phyloP scores from a whole-genome alignment of 1,140 invertebrate genomes.

The Trichoplusia ni region DNA sequence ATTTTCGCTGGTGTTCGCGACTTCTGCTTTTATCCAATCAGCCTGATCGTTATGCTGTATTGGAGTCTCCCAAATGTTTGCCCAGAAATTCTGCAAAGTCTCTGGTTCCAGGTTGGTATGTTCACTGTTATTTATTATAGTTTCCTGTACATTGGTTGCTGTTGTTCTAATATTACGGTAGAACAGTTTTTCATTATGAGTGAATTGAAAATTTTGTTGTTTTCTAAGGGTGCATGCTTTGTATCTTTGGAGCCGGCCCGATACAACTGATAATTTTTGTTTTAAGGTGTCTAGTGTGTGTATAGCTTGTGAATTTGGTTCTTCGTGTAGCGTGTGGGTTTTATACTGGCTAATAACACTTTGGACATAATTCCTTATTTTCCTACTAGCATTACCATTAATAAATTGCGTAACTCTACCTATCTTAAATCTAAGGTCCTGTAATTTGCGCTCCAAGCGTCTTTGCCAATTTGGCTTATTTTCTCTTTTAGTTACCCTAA shows the following conservation, averaged over 20 bases:
- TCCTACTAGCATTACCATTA: slow-evolving; percentile 30
- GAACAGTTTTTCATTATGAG: slow-evolving; percentile 41
- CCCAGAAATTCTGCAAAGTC: slow-evolving; percentile 30
- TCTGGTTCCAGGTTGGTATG: slow-evolving; percentile 4
- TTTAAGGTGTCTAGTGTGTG: slow-evolving; percentile 46
- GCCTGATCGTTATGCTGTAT: slow-evolving; percentile 30
- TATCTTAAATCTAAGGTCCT: slow-evolving; percentile 23
- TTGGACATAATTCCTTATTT: slow-evolving; percentile 17
- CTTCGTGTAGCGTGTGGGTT: slow-evolving; percentile 32
- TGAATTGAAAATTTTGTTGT: slow-evolving; percentile 37
- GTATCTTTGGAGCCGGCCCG: slow-evolving; percentile 27
- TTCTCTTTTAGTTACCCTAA: not conserved
- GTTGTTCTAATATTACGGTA: slow-evolving; percentile 28
- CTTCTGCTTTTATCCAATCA: slow-evolving; percentile 35
- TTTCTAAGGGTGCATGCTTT: slow-evolving; percentile 33
- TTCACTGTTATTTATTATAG: not conserved
- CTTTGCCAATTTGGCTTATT: slow-evolving; percentile 32
- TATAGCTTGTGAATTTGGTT: slow-evolving; percentile 28
- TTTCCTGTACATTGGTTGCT: not conserved
- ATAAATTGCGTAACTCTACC: slow-evolving; percentile 34
- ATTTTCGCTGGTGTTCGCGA: not conserved
- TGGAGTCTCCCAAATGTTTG: slow-evolving; percentile 34
- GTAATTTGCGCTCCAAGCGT: slow-evolving; percentile 20
- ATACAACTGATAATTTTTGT: slow-evolving; percentile 37
- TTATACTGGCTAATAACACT: slow-evolving; percentile 31